A percentile compares a stretch with the other conserved stretches of the same genome.
Conservation (phyloP, 1,140 invertebrate genomes). For the Lordiphosa mommai region DNA sequence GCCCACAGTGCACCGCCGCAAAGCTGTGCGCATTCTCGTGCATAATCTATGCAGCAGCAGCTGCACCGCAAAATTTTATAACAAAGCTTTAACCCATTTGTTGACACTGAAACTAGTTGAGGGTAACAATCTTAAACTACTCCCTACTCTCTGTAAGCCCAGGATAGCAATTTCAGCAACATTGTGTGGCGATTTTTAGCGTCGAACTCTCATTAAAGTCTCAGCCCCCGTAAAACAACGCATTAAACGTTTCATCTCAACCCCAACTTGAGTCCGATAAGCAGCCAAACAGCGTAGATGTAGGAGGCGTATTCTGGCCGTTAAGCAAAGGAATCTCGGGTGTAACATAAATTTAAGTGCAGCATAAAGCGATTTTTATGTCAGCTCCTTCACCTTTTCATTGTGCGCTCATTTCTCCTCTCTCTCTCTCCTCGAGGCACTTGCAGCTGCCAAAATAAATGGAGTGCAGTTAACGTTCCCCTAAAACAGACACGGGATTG, state of each 20-base stretch:
- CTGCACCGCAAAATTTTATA: neutral
- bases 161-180: slow-evolving; percentile 12
- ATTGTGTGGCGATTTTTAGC: slow-evolving; percentile 45
- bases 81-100: neutral
- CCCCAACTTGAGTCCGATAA: slow-evolving; percentile 46
- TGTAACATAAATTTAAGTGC: slow-evolving; percentile 77
- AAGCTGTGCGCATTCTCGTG: neutral
- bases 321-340: slow-evolving; percentile 69
- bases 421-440: slow-evolving; percentile 9
- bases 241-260: slow-evolving; percentile 59
- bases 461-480: slow-evolving; percentile 62
- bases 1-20: neutral
- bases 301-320: slow-evolving; percentile 33
- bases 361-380: slow-evolving; percentile 72
- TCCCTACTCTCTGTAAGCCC: no score
- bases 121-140: no score
- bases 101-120: neutral
- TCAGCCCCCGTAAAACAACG: slow-evolving; percentile 46
- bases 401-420: no score
- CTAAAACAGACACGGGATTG: slow-evolving; percentile 15
- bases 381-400: slow-evolving; percentile 28
- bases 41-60: slow-evolving; percentile 7
- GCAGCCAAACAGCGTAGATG: slow-evolving; percentile 20
- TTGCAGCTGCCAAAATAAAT: slow-evolving; percentile 64
- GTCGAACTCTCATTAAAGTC: slow-evolving; percentile 52